These are phyloP conservation scores for Halesus radiatus DNA, from an alignment of 1,140 invertebrate genomes.

Conservation along the genomic window DNA sequence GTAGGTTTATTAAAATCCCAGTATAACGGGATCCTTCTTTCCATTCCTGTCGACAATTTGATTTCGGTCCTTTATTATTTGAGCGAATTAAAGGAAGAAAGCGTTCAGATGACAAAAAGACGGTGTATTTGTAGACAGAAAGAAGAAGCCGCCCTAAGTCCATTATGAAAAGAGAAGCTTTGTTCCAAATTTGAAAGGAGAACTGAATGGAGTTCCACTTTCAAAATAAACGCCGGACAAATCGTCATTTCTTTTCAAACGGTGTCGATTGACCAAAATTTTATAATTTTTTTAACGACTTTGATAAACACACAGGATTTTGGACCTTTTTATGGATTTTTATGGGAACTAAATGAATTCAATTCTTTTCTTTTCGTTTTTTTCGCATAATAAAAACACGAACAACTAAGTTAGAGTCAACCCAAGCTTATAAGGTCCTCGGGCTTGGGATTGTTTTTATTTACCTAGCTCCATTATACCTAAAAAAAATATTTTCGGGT, in stretches of 20 bases:
- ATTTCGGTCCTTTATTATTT: conserved; percentile 46
- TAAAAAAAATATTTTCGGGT: no score
- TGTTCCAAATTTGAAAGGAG: conserved; percentile 36
- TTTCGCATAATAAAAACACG: no score
- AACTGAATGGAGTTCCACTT: conserved; percentile 34
- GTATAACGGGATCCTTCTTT: conserved; percentile 4
- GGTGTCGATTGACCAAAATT: conserved; percentile 11
- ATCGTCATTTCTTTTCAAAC: conserved; percentile 19
- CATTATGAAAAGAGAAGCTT: conserved; percentile 18
- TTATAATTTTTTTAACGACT: not conserved
- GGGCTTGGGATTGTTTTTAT: no score
- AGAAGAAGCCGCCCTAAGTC: conserved; percentile 4
- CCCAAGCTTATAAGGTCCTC: no score
- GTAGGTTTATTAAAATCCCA: not conserved
- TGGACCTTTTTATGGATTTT: no score
- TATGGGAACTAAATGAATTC: no score
- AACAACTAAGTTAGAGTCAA: no score
- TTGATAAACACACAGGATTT: not conserved
- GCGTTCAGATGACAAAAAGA: conserved; percentile 53
- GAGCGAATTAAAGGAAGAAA: conserved; percentile 46
- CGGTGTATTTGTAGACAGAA: conserved; percentile 43
- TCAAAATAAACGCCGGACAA: conserved; percentile 7
- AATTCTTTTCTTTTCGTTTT: no score
- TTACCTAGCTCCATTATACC: no score
- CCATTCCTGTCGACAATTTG: conserved; percentile 24